phyloP scores from a whole-genome alignment of 2,888 invertebrate species.

The Lomographa bimaculata region DNA sequence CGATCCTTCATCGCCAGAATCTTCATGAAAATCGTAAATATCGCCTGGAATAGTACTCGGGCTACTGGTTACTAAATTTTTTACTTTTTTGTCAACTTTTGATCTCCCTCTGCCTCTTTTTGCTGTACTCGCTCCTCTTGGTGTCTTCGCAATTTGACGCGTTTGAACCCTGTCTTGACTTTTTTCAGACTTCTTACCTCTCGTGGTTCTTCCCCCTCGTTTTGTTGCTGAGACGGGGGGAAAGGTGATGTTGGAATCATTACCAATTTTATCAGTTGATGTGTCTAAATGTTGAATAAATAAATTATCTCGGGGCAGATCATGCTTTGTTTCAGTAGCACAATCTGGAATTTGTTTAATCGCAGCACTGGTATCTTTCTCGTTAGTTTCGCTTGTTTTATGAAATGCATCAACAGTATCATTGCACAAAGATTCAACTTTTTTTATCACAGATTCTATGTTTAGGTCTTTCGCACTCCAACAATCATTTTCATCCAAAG shows the following conservation, averaged over 20 bases:
- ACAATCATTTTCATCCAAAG: slow-evolving; percentile 88
- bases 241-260: slow-evolving; percentile 43
- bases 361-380: too few relatives aligned
- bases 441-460: slow-evolving; percentile 92
- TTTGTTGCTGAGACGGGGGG: slow-evolving; percentile 47
- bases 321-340: slow-evolving; percentile 15
- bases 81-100: slow-evolving; percentile 80
- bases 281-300: slow-evolving; percentile 33
- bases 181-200: slow-evolving; percentile 72
- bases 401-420: slow-evolving; percentile 54
- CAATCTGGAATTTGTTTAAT: slow-evolving; percentile 14
- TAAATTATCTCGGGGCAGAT: slow-evolving; percentile 11
- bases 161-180: slow-evolving; percentile 69
- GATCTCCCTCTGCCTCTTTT: slow-evolving; percentile 79
- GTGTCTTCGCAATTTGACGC: slow-evolving; percentile 70
- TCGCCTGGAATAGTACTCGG: slow-evolving; percentile 87
- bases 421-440: slow-evolving; percentile 87
- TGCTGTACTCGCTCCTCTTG: slow-evolving; percentile 56
- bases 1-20: slow-evolving; percentile 90
- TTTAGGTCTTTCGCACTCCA: slow-evolving; percentile 92
- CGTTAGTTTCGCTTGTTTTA: too few relatives aligned
- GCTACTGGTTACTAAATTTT: slow-evolving; percentile 71
- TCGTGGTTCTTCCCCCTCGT: slow-evolving; percentile 67
- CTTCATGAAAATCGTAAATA: slow-evolving; percentile 95
- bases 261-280: slow-evolving; percentile 34